Evolutionary conservation across 2,113 vertebrate genomes (phyloP), one percentile per base, ranked within the genome.

Genomic region (Hippocampus zosterae): DNA sequence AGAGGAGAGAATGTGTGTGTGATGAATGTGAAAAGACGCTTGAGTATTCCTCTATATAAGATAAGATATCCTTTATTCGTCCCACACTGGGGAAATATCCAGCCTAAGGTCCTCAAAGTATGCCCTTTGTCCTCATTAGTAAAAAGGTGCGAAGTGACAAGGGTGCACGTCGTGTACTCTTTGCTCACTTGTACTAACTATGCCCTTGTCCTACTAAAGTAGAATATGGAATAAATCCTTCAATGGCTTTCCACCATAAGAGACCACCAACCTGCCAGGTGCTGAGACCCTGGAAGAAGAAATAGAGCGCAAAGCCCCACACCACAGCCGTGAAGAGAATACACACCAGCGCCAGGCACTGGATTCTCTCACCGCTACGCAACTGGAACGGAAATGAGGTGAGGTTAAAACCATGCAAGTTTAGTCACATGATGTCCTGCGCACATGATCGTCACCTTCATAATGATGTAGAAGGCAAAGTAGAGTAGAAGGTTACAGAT

Each of bases 201-300:
- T 44, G 42, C 16, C 18, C 7, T 50, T 50, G 48, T 18, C 7
- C 48, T 21, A 18, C 12, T 15, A 46, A 15, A 46, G 9, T 44
- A 44, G 42, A 6, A 55, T 6, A 23, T n/a, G 9, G 55, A 33
- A 60, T 60, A 33, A 33, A 18, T 60, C 15, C 57, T 59, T 29
- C 23, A 25, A 56, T 25, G 3, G 23, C 55, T 57, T 57, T 27
- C 40, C 19, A 42, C 10, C 18, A 15, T 23, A 37, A 15, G 40
- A 3, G 0, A 1, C 33, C 33, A 37, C 94, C 91, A 55, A 99
- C 97, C 95, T 99, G 95, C 97, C 97, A 98, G 59, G 96, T 99
- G 88, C 96, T 99, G 73, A 99, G 95, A 19, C 97, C 97, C 90
- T 99, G 97, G 91, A 98, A 98, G 92, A 99, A 99, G 93, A 99